Evolutionary conservation across 2,888 invertebrate species (phyloP).

Genomic region (Rhaphigaster nebulosa): DNA sequence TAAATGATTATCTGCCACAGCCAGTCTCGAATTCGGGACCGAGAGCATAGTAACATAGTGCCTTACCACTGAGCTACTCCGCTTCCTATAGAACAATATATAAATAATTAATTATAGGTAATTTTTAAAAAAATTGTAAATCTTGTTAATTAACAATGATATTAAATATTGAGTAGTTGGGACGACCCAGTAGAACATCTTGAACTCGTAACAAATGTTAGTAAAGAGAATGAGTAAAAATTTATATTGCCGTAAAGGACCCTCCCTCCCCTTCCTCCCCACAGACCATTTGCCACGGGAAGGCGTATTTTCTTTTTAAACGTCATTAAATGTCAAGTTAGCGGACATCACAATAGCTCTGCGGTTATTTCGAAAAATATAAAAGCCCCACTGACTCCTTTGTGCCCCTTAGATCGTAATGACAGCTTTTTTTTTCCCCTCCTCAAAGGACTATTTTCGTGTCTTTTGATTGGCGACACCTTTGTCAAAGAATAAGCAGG

Average conservation of each 20-base stretch:
- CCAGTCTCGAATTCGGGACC: no score
- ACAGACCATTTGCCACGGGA: neutral
- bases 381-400: neutral
- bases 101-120: no score
- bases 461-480: no score
- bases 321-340: neutral
- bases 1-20: no score
- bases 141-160: no score
- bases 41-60: no score
- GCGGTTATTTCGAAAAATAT: neutral
- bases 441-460: neutral
- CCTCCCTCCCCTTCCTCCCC: no score
- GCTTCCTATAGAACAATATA: no score
- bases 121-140: no score
- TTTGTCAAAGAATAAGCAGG: neutral
- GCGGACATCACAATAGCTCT: neutral
- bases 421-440: neutral
- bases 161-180: neutral
- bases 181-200: neutral
- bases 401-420: neutral
- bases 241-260: neutral
- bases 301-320: neutral
- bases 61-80: no score
- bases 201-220: neutral
- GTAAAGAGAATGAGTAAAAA: neutral